Evolutionary conservation across 2,113 vertebrate species (phyloP), one percentile per base, ranked within the genome.

Genomic region (Siphamia tubifer): DNA sequence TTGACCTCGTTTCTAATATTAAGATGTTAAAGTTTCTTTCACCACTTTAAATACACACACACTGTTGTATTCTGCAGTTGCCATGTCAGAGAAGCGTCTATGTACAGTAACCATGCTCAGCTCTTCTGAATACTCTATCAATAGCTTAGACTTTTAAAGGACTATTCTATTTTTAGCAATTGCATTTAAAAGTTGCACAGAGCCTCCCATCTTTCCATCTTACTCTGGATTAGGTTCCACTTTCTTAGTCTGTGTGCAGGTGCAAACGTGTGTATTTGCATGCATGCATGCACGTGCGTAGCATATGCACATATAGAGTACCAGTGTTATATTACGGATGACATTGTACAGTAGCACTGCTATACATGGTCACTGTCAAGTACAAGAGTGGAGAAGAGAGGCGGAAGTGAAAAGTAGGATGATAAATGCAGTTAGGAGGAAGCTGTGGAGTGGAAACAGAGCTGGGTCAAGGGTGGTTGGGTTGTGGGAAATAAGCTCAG

Each of bases 71-170:
- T 20, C n/a, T 47, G 15, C 51, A 34, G 36, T 24, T 34, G 25
- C 11, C 10, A 8, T 28, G 21, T 55, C 43, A 40, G 19, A 42
- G 23, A 66, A 17, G 11, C 10, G 34, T 44, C 23, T 32, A 10
- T 51, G 58, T 85, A 87, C 82, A 80, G 77, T 85, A 58, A 24
- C 28, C 7, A 5, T 1, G 24, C 45, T 5, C 7, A 17, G 31
- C 17, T 57, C 39, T n/a, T 42, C 17, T 65, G 23, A 73, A 79
- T 36, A n/a, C 38, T 17, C 87, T 81, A 77, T 84, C 68, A 82
- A 81, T 81, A 83, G 87, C 55, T 13, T 28, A 38, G 55, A 77
- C 83, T 82, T 83, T 81, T 75, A 70, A 87, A 87, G 76, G 70
- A 60, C 76, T 62, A 24, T 47, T 34, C 49, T 90, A 87, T 86